A percentile compares a stretch with the other conserved stretches of the same genome.
Conservation (phyloP, 2,888 invertebrate genomes). For the Cosmia pyralina region DNA sequence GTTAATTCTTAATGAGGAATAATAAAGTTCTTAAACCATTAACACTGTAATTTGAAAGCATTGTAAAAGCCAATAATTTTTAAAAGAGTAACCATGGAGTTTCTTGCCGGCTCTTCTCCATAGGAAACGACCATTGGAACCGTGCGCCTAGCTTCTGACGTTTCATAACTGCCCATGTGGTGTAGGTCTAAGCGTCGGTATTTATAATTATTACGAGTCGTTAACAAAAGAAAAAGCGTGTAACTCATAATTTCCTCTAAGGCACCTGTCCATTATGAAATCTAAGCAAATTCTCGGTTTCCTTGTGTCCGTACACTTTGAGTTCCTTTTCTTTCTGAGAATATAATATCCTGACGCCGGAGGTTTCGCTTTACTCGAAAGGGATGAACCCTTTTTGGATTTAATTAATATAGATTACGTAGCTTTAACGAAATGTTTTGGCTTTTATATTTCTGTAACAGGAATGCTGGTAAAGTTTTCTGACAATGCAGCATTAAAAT, state of each 20-base stretch:
- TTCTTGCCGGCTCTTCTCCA: too few species aligned
- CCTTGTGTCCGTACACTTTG: background rate
- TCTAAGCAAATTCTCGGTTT: background rate
- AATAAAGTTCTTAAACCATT: too few species aligned
- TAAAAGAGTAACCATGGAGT: too few species aligned
- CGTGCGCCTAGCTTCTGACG: too few species aligned
- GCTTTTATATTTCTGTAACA: background rate
- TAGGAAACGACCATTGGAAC: too few species aligned
- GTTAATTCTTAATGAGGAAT: too few species aligned
- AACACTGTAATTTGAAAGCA: background rate
- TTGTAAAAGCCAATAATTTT: background rate
- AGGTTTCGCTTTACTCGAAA: conserved; percentile 20
- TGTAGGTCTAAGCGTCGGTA: too few species aligned
- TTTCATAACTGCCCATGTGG: too few species aligned
- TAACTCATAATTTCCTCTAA: too few species aligned
- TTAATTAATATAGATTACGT: conserved; percentile 10
- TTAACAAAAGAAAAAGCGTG: too few species aligned
- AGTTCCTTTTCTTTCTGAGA: conserved; percentile 7
- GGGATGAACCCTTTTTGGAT: conserved; percentile 11
- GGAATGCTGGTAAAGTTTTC: background rate
- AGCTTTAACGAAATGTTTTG: background rate
- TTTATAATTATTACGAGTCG: too few species aligned
- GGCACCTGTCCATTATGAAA: too few species aligned
- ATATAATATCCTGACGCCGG: conserved; percentile 18
- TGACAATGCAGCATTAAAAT: background rate